Evolutionary conservation across 2,888 invertebrate genomes (phyloP), one percentile per base, ranked within the genome.

Genomic region (Sisyra nigra): DNA sequence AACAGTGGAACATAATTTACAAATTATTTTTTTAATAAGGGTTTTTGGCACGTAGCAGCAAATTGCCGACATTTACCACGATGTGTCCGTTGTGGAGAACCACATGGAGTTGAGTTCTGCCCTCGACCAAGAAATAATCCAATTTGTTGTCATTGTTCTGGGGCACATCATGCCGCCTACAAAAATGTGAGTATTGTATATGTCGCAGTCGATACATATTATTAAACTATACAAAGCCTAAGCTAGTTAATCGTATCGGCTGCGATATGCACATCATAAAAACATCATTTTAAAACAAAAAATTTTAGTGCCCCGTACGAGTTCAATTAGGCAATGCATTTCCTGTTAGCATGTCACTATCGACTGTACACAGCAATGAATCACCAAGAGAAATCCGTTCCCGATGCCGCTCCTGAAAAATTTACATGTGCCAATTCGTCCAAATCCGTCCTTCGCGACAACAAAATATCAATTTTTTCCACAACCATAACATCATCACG

Each of bases 21-120:
- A 39, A 43, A 6, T 42, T 52, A n/a, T n/a, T n/a, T n/a, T n/a
- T n/a, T n/a, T n/a, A 19, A 13, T 6, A 14, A 42, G 55, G 68
- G 69, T 3, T 69, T 69, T 51, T 69, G 69, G 68, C 69, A 70
- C 51, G 63, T 68, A 5, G 68, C 69, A 0, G 66, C 64, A 9
- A 65, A 67, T 46, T 58, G 58, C 38, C 59, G 62, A 19, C 62
- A 65, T 44, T 47, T 60, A 35, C 61, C 63, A 0, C 58, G 69
- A 10, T 69, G 70, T 51, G 69, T 69, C 1, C 58, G 69, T 3
- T 70, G 70, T 48, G 69, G 70, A 0, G 69, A 66, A 38, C 59
- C 62, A 10, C 70, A 70, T 48, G 65, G 62, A 46, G 66, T 69
- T 4, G 64, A 67, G 44, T 61, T 62, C 44, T 70, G 69, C 45